These are phyloP conservation scores for Halocynthia roretzi DNA, from an alignment of 23 tunicate species.

Conservation along the genomic window DNA sequence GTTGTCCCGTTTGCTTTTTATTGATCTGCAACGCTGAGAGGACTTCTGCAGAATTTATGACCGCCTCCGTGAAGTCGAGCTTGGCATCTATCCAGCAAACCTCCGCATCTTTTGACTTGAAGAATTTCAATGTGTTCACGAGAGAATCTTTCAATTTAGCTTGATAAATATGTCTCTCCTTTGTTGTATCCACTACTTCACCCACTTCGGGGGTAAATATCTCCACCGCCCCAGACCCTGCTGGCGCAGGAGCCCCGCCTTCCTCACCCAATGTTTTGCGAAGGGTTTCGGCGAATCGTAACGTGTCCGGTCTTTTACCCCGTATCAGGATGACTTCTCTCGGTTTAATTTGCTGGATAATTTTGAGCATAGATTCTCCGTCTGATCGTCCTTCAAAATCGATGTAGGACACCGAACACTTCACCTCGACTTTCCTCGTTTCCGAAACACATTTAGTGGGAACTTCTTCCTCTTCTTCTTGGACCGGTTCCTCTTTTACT, in stretches of 20 bases:
- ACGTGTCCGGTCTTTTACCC: constrained; percentile 37
- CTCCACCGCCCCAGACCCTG: constrained; percentile 27
- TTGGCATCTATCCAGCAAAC: constrained; percentile 82
- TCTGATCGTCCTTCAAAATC: constrained; percentile 96
- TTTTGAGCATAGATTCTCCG: constrained; percentile 89
- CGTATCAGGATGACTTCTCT: constrained; percentile 77
- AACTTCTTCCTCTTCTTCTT: constrained; percentile 32
- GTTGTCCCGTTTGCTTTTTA: not conserved
- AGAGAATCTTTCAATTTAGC: constrained; percentile 78
- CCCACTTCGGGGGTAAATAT: constrained; percentile 79
- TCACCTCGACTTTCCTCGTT: constrained; percentile 36
- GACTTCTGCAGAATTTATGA: constrained; percentile 49
- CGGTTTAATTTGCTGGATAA: constrained; percentile 82
- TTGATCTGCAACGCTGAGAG: constrained; percentile 31
- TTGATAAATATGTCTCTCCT: constrained; percentile 92
- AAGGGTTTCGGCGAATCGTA: constrained; percentile 41
- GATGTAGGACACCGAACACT: constrained; percentile 81
- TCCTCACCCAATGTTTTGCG: constrained; percentile 17
- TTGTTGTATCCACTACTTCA: constrained; percentile 89
- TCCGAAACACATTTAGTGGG: constrained; percentile 89
- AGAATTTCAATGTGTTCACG: constrained; percentile 69
- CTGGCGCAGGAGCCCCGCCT: not conserved
- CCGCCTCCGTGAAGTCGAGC: constrained; percentile 69
- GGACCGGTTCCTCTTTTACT: constrained; percentile 8
- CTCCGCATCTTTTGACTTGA: constrained; percentile 59